These are phyloP conservation scores for Lithophane semibrunnea DNA, from an alignment of 2,888 invertebrate genomes.

Conservation along the genomic window DNA sequence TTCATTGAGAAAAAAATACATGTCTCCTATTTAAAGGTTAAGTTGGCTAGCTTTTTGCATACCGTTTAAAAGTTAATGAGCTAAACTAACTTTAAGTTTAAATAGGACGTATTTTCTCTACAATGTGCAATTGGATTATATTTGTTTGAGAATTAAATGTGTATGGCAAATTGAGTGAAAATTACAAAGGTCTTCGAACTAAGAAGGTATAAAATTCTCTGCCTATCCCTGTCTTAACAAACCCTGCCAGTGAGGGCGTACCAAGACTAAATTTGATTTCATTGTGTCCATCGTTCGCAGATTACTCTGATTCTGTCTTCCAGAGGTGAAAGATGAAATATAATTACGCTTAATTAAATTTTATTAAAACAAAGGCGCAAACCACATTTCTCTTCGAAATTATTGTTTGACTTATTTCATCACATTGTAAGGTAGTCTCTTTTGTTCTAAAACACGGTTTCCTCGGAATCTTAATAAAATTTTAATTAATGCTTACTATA, in stretches of 20 bases:
- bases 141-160: conserved; percentile 5
- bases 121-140: background rate
- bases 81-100: conserved; percentile 24
- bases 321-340: conserved; percentile 71
- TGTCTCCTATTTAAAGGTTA: conserved; percentile 29
- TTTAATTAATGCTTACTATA: conserved; percentile 81
- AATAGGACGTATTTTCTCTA: conserved; percentile 12
- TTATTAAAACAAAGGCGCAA: conserved; percentile 76
- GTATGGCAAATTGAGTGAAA: background rate
- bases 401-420: conserved; percentile 80
- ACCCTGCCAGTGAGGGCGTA: background rate
- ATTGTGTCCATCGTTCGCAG: conserved; percentile 50
- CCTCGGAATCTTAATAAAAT: conserved; percentile 79
- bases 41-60: conserved; percentile 29
- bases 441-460: conserved; percentile 78
- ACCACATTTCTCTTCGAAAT: conserved; percentile 77
- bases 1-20: conserved; percentile 22
- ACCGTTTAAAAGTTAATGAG: conserved; percentile 38
- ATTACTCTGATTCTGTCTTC: conserved; percentile 64
- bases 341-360: conserved; percentile 77
- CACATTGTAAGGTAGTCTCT: conserved; percentile 75
- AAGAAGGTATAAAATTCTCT: background rate
- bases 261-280: conserved; percentile 37
- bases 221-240: background rate
- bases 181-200: background rate